Evolutionary conservation across 2,888 invertebrate species (phyloP), one percentile per base, ranked within the genome.

Genomic region (Mystacides longicornis): DNA sequence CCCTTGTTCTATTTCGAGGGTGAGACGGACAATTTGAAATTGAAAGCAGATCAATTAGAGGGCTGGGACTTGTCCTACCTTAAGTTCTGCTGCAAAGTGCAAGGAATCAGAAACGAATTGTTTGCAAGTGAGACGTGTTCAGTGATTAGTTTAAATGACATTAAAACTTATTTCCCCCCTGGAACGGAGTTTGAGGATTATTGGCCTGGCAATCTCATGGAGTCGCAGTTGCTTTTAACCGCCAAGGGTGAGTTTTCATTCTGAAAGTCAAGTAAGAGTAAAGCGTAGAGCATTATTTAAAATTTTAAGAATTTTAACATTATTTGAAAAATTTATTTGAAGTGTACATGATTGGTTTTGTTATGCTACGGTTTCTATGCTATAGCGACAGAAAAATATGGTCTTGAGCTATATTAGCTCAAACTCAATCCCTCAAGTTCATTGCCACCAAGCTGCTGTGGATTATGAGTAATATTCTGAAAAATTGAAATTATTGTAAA

Each of bases 61-160:
- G 92, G 92, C 58, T 94, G 93, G 94, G 93, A 93, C 72, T 74
- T 93, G 63, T 90, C 93, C 0, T 94, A 94, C 71, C 77, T 94
- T 62, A 93, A 93, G 72, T 93, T 94, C 71, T 93, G 93, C 73
- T 93, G 93, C 73, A 93, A 93, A 74, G 93, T 94, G 62, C 93
- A 93, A 73, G 93, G 93, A 51, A 93, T 93, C 64, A 78, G 93
- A 62, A 93, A 92, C 67, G 93, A 93, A 75, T 73, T 93, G 57
- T 93, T 93, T 72, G 89, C 91, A 19, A 90, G 89, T 77, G 92
- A 93, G 67, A 89, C 89, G 9, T 93, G 93, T 71, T 87, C 89
- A 53, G 93, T 93, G 65, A 93, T 93, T 58, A 92, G 91, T 76
- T 79, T 93, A 64, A 85, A 87, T 42, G 93, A 93, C 72, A 91